Conservation (phyloP, 2,888 invertebrate genomes). For the Agrotis clavis region DNA sequence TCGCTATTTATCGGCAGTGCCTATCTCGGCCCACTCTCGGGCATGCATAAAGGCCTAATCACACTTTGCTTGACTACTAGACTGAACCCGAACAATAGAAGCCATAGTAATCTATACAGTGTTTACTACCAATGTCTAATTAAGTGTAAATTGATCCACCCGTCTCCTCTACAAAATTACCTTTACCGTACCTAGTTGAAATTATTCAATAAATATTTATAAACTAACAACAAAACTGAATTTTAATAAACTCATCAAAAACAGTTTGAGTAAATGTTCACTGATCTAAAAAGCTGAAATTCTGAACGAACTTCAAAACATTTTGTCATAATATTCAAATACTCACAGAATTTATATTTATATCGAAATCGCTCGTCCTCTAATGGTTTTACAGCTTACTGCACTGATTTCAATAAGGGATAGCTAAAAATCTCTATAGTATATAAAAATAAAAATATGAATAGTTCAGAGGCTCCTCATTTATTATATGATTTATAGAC, state of each 20-base stretch:
- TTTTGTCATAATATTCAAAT: background rate
- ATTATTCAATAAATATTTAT: background rate
- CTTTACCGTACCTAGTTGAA: background rate
- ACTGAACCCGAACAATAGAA: slow-evolving; percentile 44
- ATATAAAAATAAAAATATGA: slow-evolving; percentile 55
- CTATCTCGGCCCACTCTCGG: slow-evolving; percentile 51
- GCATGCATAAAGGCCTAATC: slow-evolving; percentile 54
- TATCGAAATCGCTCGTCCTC: background rate
- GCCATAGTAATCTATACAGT: slow-evolving; percentile 5
- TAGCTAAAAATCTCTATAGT: slow-evolving; percentile 32
- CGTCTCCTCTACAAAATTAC: background rate
- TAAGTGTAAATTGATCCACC: slow-evolving; percentile 12
- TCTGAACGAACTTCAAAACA: background rate
- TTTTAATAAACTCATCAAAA: slow-evolving; percentile 12
- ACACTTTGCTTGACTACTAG: slow-evolving; percentile 28
- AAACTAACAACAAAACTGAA: background rate
- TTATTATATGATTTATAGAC: slow-evolving; percentile 84
- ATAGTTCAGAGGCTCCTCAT: slow-evolving; percentile 76
- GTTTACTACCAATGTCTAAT: slow-evolving; percentile 23
- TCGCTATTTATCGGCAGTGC: slow-evolving; percentile 48
- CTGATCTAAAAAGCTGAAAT: slow-evolving; percentile 19
- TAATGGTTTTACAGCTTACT: slow-evolving; percentile 32
- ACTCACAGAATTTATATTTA: slow-evolving; percentile 4
- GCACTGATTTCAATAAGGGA: slow-evolving; percentile 38
- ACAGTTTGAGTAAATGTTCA: slow-evolving; percentile 5